phyloP scores from a whole-genome alignment of 2,888 invertebrate genomes.

The Diarsia mendica region DNA sequence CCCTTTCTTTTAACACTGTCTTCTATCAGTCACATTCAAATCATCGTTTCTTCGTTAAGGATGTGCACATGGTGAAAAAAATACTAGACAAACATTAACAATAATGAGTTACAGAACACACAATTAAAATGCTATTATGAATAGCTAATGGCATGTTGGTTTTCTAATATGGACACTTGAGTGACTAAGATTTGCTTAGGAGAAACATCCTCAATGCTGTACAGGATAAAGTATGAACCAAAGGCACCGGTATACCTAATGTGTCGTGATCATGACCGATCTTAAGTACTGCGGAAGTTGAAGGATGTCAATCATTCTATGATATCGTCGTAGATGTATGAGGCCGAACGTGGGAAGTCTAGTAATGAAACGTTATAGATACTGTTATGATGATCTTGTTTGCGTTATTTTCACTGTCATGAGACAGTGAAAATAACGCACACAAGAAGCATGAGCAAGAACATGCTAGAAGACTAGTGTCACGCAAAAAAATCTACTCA shows the following conservation, averaged over 20 bases:
- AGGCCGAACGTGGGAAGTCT: background rate
- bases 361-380: background rate
- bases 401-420: background rate
- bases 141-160: conserved; percentile 22
- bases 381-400: background rate
- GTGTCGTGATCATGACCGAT: conserved; percentile 13
- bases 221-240: conserved; percentile 38
- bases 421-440: too few relatives aligned
- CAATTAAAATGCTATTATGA: conserved; percentile 8
- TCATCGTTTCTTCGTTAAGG: background rate
- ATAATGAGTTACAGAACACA: background rate
- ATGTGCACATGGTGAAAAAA: background rate
- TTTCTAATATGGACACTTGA: conserved; percentile 23
- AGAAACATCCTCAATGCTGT: conserved; percentile 31
- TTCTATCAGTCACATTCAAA: background rate
- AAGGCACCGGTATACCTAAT: background rate
- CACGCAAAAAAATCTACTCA: too few relatives aligned
- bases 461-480: background rate
- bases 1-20: background rate
- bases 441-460: too few relatives aligned
- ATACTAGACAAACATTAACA: background rate
- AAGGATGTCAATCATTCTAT: background rate
- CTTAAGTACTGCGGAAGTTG: conserved; percentile 19
- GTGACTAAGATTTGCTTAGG: background rate
- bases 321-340: background rate